phyloP scores from a whole-genome alignment of 92 coral and sea anemone genomes.

The Bergia sp. region DNA sequence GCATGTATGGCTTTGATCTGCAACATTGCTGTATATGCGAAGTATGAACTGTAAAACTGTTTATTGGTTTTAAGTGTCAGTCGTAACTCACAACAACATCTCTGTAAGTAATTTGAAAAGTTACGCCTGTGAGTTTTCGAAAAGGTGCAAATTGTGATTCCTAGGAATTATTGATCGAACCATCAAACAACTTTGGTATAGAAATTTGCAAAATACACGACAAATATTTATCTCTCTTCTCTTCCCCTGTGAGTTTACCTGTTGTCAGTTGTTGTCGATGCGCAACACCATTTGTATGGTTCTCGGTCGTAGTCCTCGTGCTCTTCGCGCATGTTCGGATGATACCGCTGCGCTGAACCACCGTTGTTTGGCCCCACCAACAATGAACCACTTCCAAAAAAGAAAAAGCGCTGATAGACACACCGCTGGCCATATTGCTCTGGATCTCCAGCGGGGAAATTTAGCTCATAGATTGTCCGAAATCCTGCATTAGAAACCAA shows the following conservation, averaged over 20 bases:
- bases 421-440: conserved; percentile 8
- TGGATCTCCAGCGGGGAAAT: neutral
- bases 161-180: neutral
- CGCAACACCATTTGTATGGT: conserved; percentile 32
- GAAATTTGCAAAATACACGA: too few relatives aligned
- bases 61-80: too few relatives aligned
- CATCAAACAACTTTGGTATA: too few relatives aligned
- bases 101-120: too few relatives aligned
- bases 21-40: too few relatives aligned
- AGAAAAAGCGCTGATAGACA: neutral
- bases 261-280: neutral
- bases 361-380: neutral
- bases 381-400: neutral
- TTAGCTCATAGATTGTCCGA: neutral
- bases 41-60: too few relatives aligned
- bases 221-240: too few relatives aligned
- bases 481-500: neutral
- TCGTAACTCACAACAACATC: too few relatives aligned
- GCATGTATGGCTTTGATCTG: too few relatives aligned
- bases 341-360: conserved; percentile 2
- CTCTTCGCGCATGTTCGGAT: neutral
- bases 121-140: too few relatives aligned
- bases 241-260: conserved; percentile 4
- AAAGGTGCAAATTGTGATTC: neutral
- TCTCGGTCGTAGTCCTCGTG: neutral